phyloP scores from a whole-genome alignment of 2,888 invertebrate genomes.

The Rhamphomyia laevipes region DNA sequence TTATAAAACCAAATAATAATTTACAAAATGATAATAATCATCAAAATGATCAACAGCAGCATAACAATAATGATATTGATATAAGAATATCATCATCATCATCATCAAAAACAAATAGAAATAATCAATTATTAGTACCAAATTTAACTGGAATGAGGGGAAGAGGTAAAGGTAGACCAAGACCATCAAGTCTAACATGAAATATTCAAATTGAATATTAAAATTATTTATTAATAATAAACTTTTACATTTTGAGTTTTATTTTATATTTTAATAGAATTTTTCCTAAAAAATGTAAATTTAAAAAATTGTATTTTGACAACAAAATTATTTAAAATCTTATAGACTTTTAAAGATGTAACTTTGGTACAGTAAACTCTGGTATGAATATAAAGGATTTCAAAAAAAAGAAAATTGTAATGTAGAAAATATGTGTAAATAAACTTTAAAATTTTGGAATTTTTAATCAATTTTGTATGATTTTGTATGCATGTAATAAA shows the following conservation, averaged over 20 bases:
- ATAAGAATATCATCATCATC: neutral
- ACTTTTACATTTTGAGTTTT: neutral
- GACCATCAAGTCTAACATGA: neutral
- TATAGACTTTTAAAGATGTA: too few species aligned
- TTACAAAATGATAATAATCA: neutral
- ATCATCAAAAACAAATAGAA: neutral
- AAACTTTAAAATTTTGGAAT: too few species aligned
- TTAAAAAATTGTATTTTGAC: neutral
- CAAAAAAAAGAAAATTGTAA: too few species aligned
- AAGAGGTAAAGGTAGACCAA: neutral
- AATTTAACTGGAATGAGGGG: neutral
- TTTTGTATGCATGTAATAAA: too few species aligned
- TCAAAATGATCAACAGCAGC: too few species aligned
- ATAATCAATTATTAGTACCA: too few species aligned
- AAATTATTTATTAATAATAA: too few species aligned
- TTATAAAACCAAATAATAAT: slow-evolving; percentile 5
- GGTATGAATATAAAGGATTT: too few species aligned
- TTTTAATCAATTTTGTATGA: too few species aligned
- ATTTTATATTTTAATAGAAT: neutral
- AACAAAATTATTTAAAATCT: neutral
- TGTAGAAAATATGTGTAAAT: too few species aligned
- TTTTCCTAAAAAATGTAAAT: neutral
- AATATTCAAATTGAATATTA: neutral
- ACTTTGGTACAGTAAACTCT: too few species aligned
- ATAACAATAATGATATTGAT: neutral